phyloP scores from a whole-genome alignment of 1,140 invertebrate species.

The Cydia fagiglandana region DNA sequence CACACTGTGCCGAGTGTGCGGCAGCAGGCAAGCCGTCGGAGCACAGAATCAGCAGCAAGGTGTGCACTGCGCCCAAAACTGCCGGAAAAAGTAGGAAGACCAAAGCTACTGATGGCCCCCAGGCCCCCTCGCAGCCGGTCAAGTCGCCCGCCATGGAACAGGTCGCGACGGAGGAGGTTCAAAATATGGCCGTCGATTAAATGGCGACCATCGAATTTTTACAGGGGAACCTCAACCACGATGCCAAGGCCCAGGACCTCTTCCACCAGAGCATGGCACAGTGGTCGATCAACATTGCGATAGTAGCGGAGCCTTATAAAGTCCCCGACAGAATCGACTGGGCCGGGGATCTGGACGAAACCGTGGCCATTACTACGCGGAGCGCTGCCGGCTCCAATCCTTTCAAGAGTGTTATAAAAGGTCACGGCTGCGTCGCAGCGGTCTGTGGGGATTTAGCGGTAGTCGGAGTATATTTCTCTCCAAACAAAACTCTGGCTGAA shows the following conservation, averaged over 20 bases:
- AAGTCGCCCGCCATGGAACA: too few relatives aligned
- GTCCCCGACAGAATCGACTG: not conserved
- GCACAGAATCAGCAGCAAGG: not conserved
- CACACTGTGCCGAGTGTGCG: not conserved
- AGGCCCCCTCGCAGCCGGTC: not conserved
- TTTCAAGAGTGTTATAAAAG: too few relatives aligned
- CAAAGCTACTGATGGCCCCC: not conserved
- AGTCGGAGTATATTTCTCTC: too few relatives aligned
- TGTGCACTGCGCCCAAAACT: not conserved
- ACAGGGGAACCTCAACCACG: not conserved
- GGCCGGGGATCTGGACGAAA: not conserved
- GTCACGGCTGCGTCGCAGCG: too few relatives aligned
- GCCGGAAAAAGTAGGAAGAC: not conserved
- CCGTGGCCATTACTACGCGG: not conserved
- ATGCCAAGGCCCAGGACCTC: not conserved
- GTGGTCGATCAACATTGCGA: not conserved
- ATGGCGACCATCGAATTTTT: constrained; percentile 1
- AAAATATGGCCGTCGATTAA: not conserved
- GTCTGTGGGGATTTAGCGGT: too few relatives aligned
- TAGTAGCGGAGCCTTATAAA: not conserved
- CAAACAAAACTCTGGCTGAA: too few relatives aligned
- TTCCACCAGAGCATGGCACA: not conserved
- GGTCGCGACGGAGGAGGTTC: too few relatives aligned
- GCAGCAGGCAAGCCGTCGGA: not conserved
- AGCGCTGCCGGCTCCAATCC: too few relatives aligned